Evolutionary conservation across 2,113 vertebrate genomes (phyloP).

Genomic region (Paracanthobrama guichenoti): DNA sequence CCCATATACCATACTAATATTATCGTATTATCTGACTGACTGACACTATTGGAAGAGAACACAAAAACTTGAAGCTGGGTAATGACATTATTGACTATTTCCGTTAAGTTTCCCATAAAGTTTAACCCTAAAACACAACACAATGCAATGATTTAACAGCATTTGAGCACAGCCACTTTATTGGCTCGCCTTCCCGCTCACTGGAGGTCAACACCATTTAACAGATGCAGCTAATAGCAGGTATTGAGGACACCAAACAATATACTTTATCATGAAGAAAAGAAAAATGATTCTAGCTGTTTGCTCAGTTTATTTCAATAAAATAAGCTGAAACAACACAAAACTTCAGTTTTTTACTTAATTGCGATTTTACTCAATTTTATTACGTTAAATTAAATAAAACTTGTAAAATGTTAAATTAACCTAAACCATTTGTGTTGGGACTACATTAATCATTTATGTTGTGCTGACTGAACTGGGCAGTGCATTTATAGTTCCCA

Average conservation of each 20-base stretch:
- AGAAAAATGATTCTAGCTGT: too few species aligned
- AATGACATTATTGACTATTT: not conserved
- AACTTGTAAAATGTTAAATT: too few species aligned
- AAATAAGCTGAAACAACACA: too few species aligned
- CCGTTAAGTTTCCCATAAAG: not conserved
- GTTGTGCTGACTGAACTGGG: too few species aligned
- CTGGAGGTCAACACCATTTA: conserved; percentile 16
- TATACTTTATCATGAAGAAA: not conserved
- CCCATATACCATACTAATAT: not conserved
- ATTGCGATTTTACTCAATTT: too few species aligned
- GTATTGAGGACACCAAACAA: conserved; percentile 30
- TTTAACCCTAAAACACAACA: not conserved
- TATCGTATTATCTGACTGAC: not conserved
- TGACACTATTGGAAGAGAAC: not conserved
- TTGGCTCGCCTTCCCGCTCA: not conserved
- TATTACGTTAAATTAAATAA: too few species aligned
- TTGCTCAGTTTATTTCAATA: too few species aligned
- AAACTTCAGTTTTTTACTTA: too few species aligned
- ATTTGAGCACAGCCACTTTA: not conserved
- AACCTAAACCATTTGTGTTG: too few species aligned
- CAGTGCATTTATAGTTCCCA: too few species aligned
- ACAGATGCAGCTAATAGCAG: conserved; percentile 16
- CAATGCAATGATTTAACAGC: not conserved
- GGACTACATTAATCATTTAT: too few species aligned
- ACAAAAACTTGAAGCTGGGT: too few species aligned